Base-by-base conservation (phyloP, 2,888 invertebrate species). In the Phengaris arion region DNA sequence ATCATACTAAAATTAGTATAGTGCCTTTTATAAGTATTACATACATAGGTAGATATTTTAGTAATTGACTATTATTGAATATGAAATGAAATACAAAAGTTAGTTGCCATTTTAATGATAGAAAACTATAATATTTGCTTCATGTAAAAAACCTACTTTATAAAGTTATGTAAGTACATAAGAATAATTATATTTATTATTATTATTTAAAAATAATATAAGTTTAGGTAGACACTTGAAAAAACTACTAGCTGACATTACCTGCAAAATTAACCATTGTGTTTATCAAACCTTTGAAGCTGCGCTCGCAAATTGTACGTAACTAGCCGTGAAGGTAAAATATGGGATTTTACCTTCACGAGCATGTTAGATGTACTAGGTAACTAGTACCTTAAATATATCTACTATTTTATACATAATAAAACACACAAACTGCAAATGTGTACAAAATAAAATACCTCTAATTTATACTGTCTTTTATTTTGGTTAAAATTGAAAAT, bases 381-480 rank as follows among this genome's bases (percentile, higher is more conserved):
- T 55, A 55, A 35, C 35, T 35, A 35, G 0, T 22, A 22, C 22
- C 22, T 22, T 22, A 22, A 22, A 22, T 22, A 2, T 4, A 55
- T 4, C n/a, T 9, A 13, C 6, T 55, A n/a, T 12, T 55, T 9
- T 6, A 55, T 48, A 48, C 48, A 8, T 48, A 48, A 8, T 48
- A 48, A 48, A 8, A 48, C 3, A n/a, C 2, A 48, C 15, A 69
- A 57, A 57, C 15, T 57, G 22, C 46, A 69, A 69, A 48, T 75
- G 70, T 75, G 75, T 75, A 70, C 75, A 75, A 57, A 75, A 55
- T 75, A 75, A 74, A 74, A 52, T 75, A 55, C 69, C 69, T 70
- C 48, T 8, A 75, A 57, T 46, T n/a, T 46, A 74, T 70, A 48
- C 55, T 35, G 69, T 70, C 22, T 75, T 75, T 75, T 69, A 75